Base-by-base conservation (phyloP, 2,888 invertebrate species). In the Brachyptera putata region DNA sequence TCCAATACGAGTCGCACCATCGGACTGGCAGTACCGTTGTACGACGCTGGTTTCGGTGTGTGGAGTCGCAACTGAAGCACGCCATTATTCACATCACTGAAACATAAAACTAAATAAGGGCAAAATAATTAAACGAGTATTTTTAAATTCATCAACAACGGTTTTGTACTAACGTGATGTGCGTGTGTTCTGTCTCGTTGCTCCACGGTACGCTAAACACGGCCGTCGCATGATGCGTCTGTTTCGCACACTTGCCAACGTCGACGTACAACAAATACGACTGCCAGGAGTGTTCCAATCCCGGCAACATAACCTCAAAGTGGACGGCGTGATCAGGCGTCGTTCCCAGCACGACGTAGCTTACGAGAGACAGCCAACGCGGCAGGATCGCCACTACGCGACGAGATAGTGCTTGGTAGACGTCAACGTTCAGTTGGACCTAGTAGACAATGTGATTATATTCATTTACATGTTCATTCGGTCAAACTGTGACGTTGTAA, bases 171-270 rank as follows among this genome's bases (percentile, higher is more conserved):
- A 73, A 84, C 84, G 82, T 82, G 65, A 81, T 79, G 73, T 78
- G 79, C 70, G 80, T 79, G 69, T 80, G 82, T 46, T 78, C 76
- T 61, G 83, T 81, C 64, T 84, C 79, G 53, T 78, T 73, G 0
- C 81, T 82, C 88, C 88, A 88, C 0, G 87, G 86, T 1, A 84
- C 80, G 55, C 80, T 78, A 4, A 87, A 67, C 65, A 81, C 82
- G 0, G 81, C 82, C 0, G 83, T 79, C 0, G 83, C 80, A 62
- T 85, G 84, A 69, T 83, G 79, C 18, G 67, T 55, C 18, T 74
- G 70, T 39, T 74, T 75, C 37, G 78, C 77, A 62, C 77, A 78
- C 0, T 72, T 69, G 0, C 73, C 68, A 0, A 86, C 80, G 63
- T 83, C 82, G 0, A 87, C 75, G 64, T 78, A 73, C n/a, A 87